A percentile compares a stretch with the other conserved stretches of the same genome.
These are phyloP conservation scores for Diadromus collaris DNA, from an alignment of 2,888 invertebrate species.

Conservation along the genomic window DNA sequence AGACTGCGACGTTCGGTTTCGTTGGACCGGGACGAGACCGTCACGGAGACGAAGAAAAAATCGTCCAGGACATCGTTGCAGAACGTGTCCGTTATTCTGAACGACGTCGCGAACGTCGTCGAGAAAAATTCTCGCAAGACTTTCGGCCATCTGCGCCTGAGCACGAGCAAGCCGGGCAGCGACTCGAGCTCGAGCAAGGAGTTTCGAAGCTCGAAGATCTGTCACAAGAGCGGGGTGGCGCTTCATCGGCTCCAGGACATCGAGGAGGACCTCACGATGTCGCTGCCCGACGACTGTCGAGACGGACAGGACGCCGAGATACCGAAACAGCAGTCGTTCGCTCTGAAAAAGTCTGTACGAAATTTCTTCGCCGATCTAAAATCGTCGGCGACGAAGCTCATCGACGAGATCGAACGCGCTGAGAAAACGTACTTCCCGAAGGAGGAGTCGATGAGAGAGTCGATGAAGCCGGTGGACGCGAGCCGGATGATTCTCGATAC, in stretches of 20 bases:
- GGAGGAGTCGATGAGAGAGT: constrained; percentile 34
- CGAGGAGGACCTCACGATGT: constrained; percentile 45
- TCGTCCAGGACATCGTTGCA: background rate
- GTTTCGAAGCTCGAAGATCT: constrained; percentile 63
- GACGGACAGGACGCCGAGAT: constrained; percentile 21
- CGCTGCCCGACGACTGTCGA: constrained; percentile 29
- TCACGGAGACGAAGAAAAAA: background rate
- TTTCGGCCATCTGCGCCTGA: constrained; percentile 15
- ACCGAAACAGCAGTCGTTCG: constrained; percentile 53
- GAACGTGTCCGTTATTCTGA: background rate
- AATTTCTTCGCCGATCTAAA: constrained; percentile 49
- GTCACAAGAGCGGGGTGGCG: constrained; percentile 40
- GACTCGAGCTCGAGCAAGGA: constrained; percentile 71
- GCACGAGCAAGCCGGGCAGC: constrained; percentile 14
- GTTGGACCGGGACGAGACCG: background rate
- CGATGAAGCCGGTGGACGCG: constrained; percentile 53
- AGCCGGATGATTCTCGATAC: constrained; percentile 61
- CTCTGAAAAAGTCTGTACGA: constrained; percentile 34
- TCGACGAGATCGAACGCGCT: constrained; percentile 59
- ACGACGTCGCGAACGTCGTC: background rate
- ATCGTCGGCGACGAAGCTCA: constrained; percentile 45
- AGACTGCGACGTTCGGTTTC: background rate
- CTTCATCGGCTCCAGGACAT: constrained; percentile 45
- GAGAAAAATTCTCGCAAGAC: constrained; percentile 5
- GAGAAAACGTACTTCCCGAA: constrained; percentile 57